These are phyloP conservation scores for Exephanes ischioxanthus DNA, from an alignment of 2,888 invertebrate species.

Conservation along the genomic window DNA sequence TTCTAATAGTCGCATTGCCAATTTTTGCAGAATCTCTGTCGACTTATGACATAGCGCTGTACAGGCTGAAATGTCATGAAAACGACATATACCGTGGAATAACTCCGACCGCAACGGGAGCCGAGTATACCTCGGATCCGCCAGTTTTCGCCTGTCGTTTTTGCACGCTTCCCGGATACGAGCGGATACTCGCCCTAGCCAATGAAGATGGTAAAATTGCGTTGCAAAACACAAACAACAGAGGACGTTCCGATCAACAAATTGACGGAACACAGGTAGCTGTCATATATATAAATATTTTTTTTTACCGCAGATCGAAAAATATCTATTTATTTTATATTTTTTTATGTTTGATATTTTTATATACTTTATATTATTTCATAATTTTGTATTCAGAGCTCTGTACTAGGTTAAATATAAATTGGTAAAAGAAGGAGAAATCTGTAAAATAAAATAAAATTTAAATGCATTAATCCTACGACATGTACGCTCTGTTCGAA, in stretches of 20 bases:
- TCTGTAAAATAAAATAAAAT: too few species aligned
- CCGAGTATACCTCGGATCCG: conserved; percentile 88
- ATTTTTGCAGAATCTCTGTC: conserved; percentile 74
- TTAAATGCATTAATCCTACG: not conserved
- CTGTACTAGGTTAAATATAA: too few species aligned
- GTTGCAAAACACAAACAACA: conserved; percentile 83
- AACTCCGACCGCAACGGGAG: conserved; percentile 84
- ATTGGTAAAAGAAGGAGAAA: too few species aligned
- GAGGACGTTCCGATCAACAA: conserved; percentile 67
- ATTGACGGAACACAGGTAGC: conserved; percentile 86
- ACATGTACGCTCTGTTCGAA: conserved; percentile 64
- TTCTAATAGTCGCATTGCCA: not conserved
- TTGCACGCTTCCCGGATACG: conserved; percentile 88
- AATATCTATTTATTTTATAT: not conserved
- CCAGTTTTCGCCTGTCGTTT: conserved; percentile 94
- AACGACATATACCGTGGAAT: conserved; percentile 90
- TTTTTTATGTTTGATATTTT: too few species aligned
- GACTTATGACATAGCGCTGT: conserved; percentile 89
- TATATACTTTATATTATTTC: too few species aligned
- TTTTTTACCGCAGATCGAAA: not conserved
- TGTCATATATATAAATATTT: not conserved
- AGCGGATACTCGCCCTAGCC: conserved; percentile 92
- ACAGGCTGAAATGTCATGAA: conserved; percentile 88
- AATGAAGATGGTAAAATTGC: conserved; percentile 94
- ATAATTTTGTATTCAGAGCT: too few species aligned